phyloP scores from a whole-genome alignment of 2,113 vertebrate genomes.

The Acanthochromis polyacanthus region DNA sequence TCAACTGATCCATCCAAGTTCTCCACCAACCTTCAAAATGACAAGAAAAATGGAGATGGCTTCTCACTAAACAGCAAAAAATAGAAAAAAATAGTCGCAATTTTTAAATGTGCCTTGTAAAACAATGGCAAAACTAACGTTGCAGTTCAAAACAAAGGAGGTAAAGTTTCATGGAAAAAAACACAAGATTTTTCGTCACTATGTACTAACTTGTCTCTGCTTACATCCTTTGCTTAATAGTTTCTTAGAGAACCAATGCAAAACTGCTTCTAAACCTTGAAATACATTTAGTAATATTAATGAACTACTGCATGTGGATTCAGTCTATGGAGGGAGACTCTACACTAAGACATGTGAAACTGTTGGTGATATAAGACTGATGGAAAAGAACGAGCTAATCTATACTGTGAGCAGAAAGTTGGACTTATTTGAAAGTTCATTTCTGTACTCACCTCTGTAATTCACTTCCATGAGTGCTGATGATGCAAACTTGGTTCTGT shows the following conservation, averaged over 20 bases:
- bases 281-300: background rate
- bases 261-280: background rate
- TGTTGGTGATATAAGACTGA: background rate
- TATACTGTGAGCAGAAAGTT: too few relatives aligned
- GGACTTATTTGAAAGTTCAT: too few relatives aligned
- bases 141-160: too few relatives aligned
- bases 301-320: background rate
- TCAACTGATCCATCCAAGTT: constrained; percentile 31
- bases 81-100: background rate
- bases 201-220: too few relatives aligned
- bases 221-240: too few relatives aligned
- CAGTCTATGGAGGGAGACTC: background rate
- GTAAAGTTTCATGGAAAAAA: too few relatives aligned
- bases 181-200: too few relatives aligned
- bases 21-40: constrained; percentile 63
- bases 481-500: too few relatives aligned
- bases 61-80: too few relatives aligned
- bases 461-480: constrained; percentile 70
- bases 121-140: background rate
- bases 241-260: too few relatives aligned
- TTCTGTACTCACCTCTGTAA: constrained; percentile 74
- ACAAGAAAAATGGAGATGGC: background rate
- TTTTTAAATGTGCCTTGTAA: background rate
- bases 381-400: background rate
- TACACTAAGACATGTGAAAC: background rate